phyloP scores from a whole-genome alignment of 2,888 invertebrate genomes.

The Boloria euphrosyne region DNA sequence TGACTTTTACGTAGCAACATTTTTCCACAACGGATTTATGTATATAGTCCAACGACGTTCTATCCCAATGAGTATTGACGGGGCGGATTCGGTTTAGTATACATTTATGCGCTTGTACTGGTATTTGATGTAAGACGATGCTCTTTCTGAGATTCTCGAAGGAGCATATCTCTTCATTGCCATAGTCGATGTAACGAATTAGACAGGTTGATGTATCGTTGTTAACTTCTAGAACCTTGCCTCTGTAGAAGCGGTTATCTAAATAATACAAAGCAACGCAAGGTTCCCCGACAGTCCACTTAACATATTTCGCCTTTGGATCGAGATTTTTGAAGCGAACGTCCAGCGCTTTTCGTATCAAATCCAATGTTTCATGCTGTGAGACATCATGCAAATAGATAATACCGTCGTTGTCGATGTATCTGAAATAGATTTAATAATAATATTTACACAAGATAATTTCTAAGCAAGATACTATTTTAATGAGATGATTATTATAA shows the following conservation, averaged over 20 bases:
- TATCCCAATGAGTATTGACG: constrained; percentile 67
- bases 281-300: constrained; percentile 84
- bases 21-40: constrained; percentile 83
- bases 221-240: constrained; percentile 76
- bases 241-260: constrained; percentile 88
- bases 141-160: constrained; percentile 83
- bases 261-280: constrained; percentile 86
- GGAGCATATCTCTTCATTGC: constrained; percentile 86
- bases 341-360: constrained; percentile 77
- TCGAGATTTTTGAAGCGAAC: constrained; percentile 69
- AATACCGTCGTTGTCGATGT: constrained; percentile 72
- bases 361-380: constrained; percentile 66
- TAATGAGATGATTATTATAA: no score
- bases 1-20: constrained; percentile 74
- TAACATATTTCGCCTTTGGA: constrained; percentile 70
- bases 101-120: constrained; percentile 85
- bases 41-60: constrained; percentile 83
- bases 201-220: constrained; percentile 64
- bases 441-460: no score
- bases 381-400: constrained; percentile 66
- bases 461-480: no score
- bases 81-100: constrained; percentile 71
- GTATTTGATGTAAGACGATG: constrained; percentile 84
- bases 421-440: constrained; percentile 46
- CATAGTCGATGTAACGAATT: constrained; percentile 91